Percentiles rank a stretch among this genome's conserved stretches.
Evolutionary conservation across 2,797 vertebrate genomes (phyloP).

Genomic region (Sebastes umbrosus): DNA sequence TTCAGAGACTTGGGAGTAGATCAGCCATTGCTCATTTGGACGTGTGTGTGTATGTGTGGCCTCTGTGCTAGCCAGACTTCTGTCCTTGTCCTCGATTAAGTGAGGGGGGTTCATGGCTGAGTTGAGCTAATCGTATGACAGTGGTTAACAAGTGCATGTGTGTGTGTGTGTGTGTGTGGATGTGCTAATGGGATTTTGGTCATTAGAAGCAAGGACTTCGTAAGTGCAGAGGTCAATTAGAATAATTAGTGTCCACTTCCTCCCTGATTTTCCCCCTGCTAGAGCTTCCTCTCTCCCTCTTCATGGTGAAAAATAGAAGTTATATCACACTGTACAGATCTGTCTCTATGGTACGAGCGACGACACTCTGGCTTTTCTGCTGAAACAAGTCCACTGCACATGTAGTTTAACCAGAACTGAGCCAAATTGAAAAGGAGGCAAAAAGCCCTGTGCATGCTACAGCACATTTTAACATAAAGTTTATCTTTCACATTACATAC

Average conservation of each 20-base stretch:
- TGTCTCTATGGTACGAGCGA: background rate
- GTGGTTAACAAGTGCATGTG: slow-evolving; percentile 41
- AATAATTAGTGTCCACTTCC: slow-evolving; percentile 54
- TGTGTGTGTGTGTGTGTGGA: background rate
- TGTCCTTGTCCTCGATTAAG: slow-evolving; percentile 57
- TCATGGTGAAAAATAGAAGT: background rate
- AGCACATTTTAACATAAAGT: background rate
- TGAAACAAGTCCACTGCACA: background rate
- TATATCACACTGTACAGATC: background rate
- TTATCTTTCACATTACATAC: background rate
- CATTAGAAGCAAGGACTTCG: slow-evolving; percentile 59
- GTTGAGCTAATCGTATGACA: slow-evolving; percentile 64
- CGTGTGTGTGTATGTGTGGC: slow-evolving; percentile 8
- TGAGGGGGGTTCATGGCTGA: slow-evolving; percentile 44
- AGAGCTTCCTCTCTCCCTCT: background rate
- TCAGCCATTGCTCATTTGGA: slow-evolving; percentile 33
- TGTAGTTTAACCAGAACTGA: background rate
- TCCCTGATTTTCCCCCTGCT: slow-evolving; percentile 9
- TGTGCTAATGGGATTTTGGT: slow-evolving; percentile 47
- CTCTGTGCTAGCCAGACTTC: slow-evolving; percentile 7
- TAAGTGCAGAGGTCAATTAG: slow-evolving; percentile 63
- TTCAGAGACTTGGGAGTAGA: slow-evolving; percentile 23
- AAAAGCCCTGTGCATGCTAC: background rate
- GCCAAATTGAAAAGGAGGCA: background rate
- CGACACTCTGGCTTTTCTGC: background rate